phyloP scores from a whole-genome alignment of 2,888 invertebrate species.

The Drosophila barbarae region DNA sequence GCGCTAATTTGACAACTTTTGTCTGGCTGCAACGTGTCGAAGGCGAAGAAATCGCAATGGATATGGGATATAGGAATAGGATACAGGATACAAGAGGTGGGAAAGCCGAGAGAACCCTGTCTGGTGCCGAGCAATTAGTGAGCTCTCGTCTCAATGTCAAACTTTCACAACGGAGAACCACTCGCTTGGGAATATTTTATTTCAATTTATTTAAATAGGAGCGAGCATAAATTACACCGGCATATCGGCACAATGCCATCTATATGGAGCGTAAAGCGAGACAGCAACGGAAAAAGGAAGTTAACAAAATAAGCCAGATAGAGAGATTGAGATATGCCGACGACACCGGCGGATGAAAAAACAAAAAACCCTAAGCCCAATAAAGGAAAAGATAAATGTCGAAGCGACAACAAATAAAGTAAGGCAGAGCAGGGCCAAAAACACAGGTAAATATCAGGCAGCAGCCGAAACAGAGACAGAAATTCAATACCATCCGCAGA shows the following conservation, averaged over 20 bases:
- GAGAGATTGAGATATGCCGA: slow-evolving; percentile 66
- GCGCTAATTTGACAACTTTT: slow-evolving; percentile 53
- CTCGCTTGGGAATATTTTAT: slow-evolving; percentile 54
- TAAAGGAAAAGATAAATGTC: slow-evolving; percentile 72
- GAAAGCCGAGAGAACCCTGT: neutral
- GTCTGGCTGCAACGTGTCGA: slow-evolving; percentile 41
- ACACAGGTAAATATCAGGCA: slow-evolving; percentile 68
- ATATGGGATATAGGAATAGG: slow-evolving; percentile 7
- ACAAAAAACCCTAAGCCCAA: slow-evolving; percentile 61
- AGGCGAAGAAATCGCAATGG: slow-evolving; percentile 33
- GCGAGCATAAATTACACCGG: slow-evolving; percentile 64
- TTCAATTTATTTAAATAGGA: slow-evolving; percentile 69
- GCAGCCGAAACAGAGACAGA: slow-evolving; percentile 61
- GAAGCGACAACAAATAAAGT: slow-evolving; percentile 44
- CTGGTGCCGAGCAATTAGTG: slow-evolving; percentile 28
- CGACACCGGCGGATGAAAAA: slow-evolving; percentile 25
- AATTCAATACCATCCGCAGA: slow-evolving; percentile 61
- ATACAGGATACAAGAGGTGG: neutral
- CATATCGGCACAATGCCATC: slow-evolving; percentile 67
- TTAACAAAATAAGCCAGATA: slow-evolving; percentile 74
- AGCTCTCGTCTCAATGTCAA: slow-evolving; percentile 33
- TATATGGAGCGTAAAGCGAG: slow-evolving; percentile 67
- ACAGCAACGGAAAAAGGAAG: slow-evolving; percentile 68
- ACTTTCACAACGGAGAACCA: slow-evolving; percentile 33
- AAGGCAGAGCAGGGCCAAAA: slow-evolving; percentile 14